phyloP scores from a whole-genome alignment of 2,888 invertebrate genomes.

The Flabesymbios commensalis region DNA sequence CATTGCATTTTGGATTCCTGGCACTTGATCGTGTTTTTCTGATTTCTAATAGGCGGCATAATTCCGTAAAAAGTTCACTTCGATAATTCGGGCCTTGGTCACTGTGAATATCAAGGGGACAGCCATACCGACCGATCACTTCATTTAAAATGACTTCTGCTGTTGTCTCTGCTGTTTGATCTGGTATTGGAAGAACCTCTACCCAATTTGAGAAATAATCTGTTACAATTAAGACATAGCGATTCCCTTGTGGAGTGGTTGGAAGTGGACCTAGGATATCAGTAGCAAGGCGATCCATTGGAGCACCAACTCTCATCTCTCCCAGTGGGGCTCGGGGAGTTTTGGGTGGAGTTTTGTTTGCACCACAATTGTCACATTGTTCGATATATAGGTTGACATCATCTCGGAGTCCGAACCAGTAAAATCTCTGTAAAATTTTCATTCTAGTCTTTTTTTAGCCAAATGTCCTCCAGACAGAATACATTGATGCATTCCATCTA shows the following conservation, averaged over 20 bases:
- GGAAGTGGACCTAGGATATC: conserved; percentile 33
- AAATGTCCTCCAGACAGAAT: conserved; percentile 19
- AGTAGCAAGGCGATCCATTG: conserved; percentile 23
- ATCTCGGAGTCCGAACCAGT: conserved; percentile 24
- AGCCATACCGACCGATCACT: conserved; percentile 26
- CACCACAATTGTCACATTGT: conserved; percentile 24
- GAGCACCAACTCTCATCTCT: conserved; percentile 20
- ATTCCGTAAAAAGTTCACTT: conserved; percentile 32
- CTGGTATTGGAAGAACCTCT: conserved; percentile 24
- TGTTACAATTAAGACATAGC: conserved; percentile 28
- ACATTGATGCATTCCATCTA: conserved; percentile 15
- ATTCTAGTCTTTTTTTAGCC: conserved; percentile 24
- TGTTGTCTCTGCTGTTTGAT: conserved; percentile 26
- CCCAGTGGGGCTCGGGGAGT: conserved; percentile 20
- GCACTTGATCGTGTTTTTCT: conserved; percentile 25
- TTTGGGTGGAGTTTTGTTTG: conserved; percentile 16
- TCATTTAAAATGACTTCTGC: conserved; percentile 29
- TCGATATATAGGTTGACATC: conserved; percentile 18
- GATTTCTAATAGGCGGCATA: conserved; percentile 29
- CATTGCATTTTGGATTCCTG: conserved; percentile 29
- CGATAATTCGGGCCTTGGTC: conserved; percentile 32
- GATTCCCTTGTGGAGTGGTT: conserved; percentile 23
- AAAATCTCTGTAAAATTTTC: conserved; percentile 14
- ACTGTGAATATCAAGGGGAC: conserved; percentile 21
- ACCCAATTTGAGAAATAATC: conserved; percentile 33